phyloP scores from a whole-genome alignment of 2,797 vertebrate species.

The Nasua narica region DNA sequence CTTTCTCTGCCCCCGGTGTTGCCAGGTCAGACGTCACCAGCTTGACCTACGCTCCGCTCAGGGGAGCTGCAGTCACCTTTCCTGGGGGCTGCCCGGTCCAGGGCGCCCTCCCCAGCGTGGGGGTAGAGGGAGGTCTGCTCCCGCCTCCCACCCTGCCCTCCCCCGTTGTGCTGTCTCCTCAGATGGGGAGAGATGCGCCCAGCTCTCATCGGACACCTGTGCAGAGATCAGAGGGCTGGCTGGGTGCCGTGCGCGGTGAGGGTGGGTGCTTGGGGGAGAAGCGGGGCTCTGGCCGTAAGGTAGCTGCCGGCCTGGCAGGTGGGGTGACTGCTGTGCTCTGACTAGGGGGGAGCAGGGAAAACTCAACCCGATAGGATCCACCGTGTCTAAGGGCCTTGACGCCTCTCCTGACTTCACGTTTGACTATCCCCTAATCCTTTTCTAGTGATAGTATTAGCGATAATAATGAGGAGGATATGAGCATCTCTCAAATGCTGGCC shows the following conservation, averaged over 20 bases:
- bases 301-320: not conserved
- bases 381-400: not conserved
- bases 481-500: not conserved
- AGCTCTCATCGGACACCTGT: not conserved
- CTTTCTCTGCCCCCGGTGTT: not conserved
- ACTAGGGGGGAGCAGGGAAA: not conserved
- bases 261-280: not conserved
- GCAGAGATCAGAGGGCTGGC: not conserved
- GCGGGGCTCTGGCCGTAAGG: not conserved
- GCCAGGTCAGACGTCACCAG: not conserved
- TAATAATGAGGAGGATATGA: not conserved
- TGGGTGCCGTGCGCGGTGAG: not conserved
- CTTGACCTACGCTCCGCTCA: not conserved
- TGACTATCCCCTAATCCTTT: not conserved
- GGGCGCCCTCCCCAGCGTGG: not conserved
- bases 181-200: not conserved
- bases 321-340: not conserved
- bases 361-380: not conserved
- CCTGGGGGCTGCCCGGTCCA: not conserved
- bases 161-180: not conserved
- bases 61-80: not conserved
- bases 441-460: not conserved
- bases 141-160: not conserved
- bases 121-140: not conserved
- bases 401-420: not conserved